Percentiles rank a stretch among this genome's conserved stretches.
These are phyloP conservation scores for Byasa hedistus DNA, from an alignment of 2,888 invertebrate species.

Conservation along the genomic window DNA sequence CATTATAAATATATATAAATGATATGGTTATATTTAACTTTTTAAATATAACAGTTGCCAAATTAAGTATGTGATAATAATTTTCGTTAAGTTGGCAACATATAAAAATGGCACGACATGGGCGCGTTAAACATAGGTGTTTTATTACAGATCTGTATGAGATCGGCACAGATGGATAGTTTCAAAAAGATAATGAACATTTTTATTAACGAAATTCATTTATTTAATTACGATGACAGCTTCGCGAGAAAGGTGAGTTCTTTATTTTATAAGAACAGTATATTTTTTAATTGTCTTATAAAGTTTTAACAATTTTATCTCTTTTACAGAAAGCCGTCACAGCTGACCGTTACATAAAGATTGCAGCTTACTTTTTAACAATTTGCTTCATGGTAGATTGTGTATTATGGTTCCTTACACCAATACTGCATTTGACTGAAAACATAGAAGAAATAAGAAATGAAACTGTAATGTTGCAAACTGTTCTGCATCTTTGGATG, in stretches of 20 bases:
- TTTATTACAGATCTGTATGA: conserved; percentile 29
- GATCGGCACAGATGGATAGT: conserved; percentile 29
- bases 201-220: conserved; percentile 41
- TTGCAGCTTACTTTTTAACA: conserved; percentile 29
- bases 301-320: too few species aligned
- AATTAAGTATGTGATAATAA: too few species aligned
- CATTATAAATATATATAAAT: too few species aligned
- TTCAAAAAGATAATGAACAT: conserved; percentile 37
- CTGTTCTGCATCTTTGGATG: conserved; percentile 42
- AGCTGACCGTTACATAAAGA: conserved; percentile 36
- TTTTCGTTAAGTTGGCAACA: too few species aligned
- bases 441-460: conserved; percentile 40
- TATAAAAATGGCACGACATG: too few species aligned
- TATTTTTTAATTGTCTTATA: too few species aligned
- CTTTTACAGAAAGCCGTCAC: conserved; percentile 37
- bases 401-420: conserved; percentile 38
- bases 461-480: conserved; percentile 40
- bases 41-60: too few species aligned
- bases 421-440: conserved; percentile 37
- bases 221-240: conserved; percentile 34
- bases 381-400: conserved; percentile 33
- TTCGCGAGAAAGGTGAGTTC: conserved; percentile 32
- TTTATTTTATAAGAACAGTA: too few species aligned
- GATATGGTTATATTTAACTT: too few species aligned
- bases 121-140: too few species aligned